Evolutionary conservation across 2,797 vertebrate genomes (phyloP), one percentile per base, ranked within the genome.

Genomic region (Cryptoprocta ferox): DNA sequence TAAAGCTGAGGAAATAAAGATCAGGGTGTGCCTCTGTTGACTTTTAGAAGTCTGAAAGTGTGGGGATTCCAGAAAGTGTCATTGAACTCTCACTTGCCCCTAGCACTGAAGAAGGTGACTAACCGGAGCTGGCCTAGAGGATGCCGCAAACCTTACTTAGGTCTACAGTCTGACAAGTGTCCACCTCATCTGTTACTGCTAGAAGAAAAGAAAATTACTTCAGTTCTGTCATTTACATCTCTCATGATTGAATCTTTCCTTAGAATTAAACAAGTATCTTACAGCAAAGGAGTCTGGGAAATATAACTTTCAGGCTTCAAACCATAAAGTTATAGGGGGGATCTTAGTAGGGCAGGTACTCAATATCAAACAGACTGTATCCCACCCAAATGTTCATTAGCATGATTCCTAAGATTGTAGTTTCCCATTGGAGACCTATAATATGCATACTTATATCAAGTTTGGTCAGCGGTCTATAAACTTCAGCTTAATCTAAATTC

Each of bases 241-340:
- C 30, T 26, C 2, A 9, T n/a, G 24, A 68, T 35, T 76, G 45
- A 71, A 19, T 2, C 18, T 37, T 10, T 94, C 63, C 32, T 59
- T 89, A 1, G 21, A 79, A 85, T 79, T 84, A 85, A 89, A 93
- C 13, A 63, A 79, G 78, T 92, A 66, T 83, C 12, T 35, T 95
- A 15, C 1, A 79, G 24, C 5, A 48, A 94, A 75, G 32, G 6
- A 11, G 0, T 50, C 15, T 93, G 50, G 45, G 37, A 82, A 96
- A 73, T 75, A n/a, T 24, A 61, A 16, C 66, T 78, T 65, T 61
- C 2, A 28, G 15, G 12, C 24, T 61, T 66, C 39, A 88, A 48
- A 75, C 0, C 2, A 37, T 24, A 37, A 81, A 32, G 28, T 24
- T 24, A 84, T 1, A 90, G 12, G 13, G 48, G 93, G 1, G 2